Base-by-base conservation (phyloP, 2,113 vertebrate genomes). In the Embiotoca jacksoni region DNA sequence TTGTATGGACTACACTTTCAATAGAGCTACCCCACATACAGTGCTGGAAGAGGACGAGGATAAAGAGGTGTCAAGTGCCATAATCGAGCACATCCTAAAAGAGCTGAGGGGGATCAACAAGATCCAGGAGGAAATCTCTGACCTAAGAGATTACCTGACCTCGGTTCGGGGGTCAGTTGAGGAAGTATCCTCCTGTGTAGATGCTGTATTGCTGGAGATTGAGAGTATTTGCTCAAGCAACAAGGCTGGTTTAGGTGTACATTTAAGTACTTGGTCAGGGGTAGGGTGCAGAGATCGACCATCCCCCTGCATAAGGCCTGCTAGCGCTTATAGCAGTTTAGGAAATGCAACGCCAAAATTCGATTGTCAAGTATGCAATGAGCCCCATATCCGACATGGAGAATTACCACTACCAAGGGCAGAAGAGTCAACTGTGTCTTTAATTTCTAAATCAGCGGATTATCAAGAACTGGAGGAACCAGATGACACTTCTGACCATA, bases 111-210 rank as follows among this genome's bases (percentile, higher is more conserved):
- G 98, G n/a, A 98, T 99, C 83, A 99, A 97, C 84, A 96, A 95
- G 77, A 98, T 99, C 83, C 97, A 99, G 88, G 96, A 95, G 1
- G 98, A 99, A 94, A 98, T 99, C 74, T 97, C 97, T 2, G 98
- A 99, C 83, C 94, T 99, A 72, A 94, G 93, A 58, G 95, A 96
- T 85, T 98, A 99, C 80, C 91, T 99, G 83, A 95, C 92, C n/a
- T 96, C 97, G 78, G 96, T 99, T 56, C 95, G 93, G 50, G 98
- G 97, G 14, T 99, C 98, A 4, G 97, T 99, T 66, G 98, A 99
- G 72, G 98, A 99, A 88, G 97, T 99, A 5, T 98, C 97, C 39
- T 97, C 94, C 63, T 98, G 97, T 7, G 97, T 99, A 37, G 98
- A 99, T 74, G 96, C 96, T 0, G 97, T 99, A 3, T 86, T 99